phyloP scores from a whole-genome alignment of 2,797 vertebrate species.

The Enteromius paludinosus region DNA sequence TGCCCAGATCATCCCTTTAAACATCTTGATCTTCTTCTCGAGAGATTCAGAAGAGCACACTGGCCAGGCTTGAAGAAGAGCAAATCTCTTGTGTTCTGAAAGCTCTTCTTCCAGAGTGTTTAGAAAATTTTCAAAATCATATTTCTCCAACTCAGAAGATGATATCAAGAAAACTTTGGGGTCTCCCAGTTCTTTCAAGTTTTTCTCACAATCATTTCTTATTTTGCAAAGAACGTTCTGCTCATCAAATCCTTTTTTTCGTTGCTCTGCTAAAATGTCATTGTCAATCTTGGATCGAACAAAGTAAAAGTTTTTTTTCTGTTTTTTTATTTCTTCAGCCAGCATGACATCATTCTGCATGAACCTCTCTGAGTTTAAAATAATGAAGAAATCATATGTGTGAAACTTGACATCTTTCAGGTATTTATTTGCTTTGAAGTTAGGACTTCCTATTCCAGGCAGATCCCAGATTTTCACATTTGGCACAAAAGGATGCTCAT shows the following conservation, averaged over 20 bases:
- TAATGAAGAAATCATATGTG: slow-evolving; percentile 59
- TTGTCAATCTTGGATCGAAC: slow-evolving; percentile 58
- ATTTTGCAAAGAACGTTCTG: slow-evolving; percentile 40
- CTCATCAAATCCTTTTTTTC: slow-evolving; percentile 58
- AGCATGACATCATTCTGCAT: slow-evolving; percentile 49
- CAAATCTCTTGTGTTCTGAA: slow-evolving; percentile 36
- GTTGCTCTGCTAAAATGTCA: slow-evolving; percentile 48
- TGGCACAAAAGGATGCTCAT: slow-evolving; percentile 50
- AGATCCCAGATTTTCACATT: slow-evolving; percentile 59
- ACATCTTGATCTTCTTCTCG: slow-evolving; percentile 42
- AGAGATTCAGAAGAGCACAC: slow-evolving; percentile 48
- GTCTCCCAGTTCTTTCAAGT: slow-evolving; percentile 31
- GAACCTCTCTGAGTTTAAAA: slow-evolving; percentile 49
- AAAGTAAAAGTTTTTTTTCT: slow-evolving; percentile 58
- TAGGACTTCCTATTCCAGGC: slow-evolving; percentile 59
- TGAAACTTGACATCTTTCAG: slow-evolving; percentile 48
- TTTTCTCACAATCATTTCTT: slow-evolving; percentile 37
- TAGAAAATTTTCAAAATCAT: slow-evolving; percentile 45
- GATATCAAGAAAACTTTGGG: slow-evolving; percentile 59
- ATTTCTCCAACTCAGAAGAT: slow-evolving; percentile 40
- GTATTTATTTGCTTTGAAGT: slow-evolving; percentile 56
- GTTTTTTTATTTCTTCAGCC: slow-evolving; percentile 50
- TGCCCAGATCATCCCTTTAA: slow-evolving; percentile 34
- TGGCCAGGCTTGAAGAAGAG: slow-evolving; percentile 49
- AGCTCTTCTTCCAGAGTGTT: slow-evolving; percentile 43